Evolutionary conservation across 2,113 vertebrate species (phyloP).

Genomic region (Carassius auratus): DNA sequence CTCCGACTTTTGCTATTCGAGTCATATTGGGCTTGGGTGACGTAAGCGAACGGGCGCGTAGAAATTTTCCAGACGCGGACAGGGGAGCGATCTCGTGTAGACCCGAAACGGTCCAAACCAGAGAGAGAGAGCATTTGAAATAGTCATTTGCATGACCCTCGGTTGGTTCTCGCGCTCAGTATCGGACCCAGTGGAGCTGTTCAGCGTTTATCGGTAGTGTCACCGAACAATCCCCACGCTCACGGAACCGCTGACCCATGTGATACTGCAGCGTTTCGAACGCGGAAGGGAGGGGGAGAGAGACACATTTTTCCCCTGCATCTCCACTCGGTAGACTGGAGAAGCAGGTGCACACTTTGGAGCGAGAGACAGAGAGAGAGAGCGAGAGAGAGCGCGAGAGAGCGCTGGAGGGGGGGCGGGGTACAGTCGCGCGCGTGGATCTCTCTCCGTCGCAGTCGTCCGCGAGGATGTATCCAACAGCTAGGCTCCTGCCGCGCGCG

Average conservation of each 20-base stretch:
- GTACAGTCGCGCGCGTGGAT: slow-evolving; percentile 65
- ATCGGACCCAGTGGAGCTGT: slow-evolving; percentile 34
- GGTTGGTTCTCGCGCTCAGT: not conserved
- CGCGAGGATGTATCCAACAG: slow-evolving; percentile 65
- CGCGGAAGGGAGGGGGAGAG: not conserved
- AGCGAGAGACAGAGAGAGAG: slow-evolving; percentile 13
- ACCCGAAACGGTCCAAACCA: slow-evolving; percentile 2
- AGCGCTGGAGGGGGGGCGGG: slow-evolving; percentile 43
- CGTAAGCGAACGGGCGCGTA: slow-evolving; percentile 31
- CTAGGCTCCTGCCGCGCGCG: slow-evolving; percentile 64
- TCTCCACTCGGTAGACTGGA: slow-evolving; percentile 29
- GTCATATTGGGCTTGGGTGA: slow-evolving; percentile 31
- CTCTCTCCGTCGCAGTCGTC: slow-evolving; percentile 69
- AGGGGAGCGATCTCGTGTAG: not conserved
- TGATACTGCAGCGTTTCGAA: slow-evolving; percentile 41
- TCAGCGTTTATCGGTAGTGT: slow-evolving; percentile 36
- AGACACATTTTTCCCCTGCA: not conserved
- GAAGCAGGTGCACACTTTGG: slow-evolving; percentile 4
- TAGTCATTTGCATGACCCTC: not conserved
- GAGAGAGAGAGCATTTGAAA: not conserved
- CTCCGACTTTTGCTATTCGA: not conserved
- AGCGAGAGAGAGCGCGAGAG: slow-evolving; percentile 36
- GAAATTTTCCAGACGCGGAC: slow-evolving; percentile 16
- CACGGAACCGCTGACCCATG: slow-evolving; percentile 43
- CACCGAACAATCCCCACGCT: slow-evolving; percentile 36